These are phyloP conservation scores for Thripadectes ignobilis DNA, from an alignment of 2,797 vertebrate species.

Conservation along the genomic window DNA sequence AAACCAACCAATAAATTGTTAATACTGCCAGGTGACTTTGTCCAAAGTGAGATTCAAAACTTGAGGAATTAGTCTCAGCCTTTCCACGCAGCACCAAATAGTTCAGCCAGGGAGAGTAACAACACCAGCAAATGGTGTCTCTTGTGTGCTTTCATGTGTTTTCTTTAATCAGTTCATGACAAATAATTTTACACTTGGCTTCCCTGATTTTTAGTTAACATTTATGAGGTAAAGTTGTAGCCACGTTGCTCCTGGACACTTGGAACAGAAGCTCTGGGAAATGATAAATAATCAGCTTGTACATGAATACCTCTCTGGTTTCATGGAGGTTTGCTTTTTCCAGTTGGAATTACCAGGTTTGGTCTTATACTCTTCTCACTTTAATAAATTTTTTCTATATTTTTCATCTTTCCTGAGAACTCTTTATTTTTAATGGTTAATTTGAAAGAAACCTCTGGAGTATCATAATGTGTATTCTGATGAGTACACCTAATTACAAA, in stretches of 20 bases:
- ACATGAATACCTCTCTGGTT: not conserved
- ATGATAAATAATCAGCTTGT: not conserved
- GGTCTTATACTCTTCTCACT: not conserved
- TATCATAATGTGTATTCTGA: not conserved
- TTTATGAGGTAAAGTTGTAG: not conserved
- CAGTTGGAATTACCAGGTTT: not conserved
- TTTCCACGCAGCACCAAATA: not conserved
- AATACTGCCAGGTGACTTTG: not conserved
- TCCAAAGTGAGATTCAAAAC: not conserved
- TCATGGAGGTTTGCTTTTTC: not conserved
- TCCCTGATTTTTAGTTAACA: not conserved
- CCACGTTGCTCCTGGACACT: not conserved
- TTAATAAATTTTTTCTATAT: not conserved
- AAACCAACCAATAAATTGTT: not conserved
- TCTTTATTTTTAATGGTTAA: not conserved
- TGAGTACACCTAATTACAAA: not conserved
- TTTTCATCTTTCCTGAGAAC: not conserved
- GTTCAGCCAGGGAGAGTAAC: not conserved
- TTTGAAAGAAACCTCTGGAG: not conserved
- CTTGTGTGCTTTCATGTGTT: not conserved
- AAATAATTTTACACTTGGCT: not conserved
- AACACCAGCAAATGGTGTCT: not conserved
- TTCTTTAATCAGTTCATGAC: conserved; percentile 4
- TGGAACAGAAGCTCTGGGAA: not conserved
- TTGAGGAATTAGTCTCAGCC: not conserved